These are phyloP conservation scores for Pogoniulus pusillus DNA, from an alignment of 2,797 vertebrate genomes.

Conservation along the genomic window DNA sequence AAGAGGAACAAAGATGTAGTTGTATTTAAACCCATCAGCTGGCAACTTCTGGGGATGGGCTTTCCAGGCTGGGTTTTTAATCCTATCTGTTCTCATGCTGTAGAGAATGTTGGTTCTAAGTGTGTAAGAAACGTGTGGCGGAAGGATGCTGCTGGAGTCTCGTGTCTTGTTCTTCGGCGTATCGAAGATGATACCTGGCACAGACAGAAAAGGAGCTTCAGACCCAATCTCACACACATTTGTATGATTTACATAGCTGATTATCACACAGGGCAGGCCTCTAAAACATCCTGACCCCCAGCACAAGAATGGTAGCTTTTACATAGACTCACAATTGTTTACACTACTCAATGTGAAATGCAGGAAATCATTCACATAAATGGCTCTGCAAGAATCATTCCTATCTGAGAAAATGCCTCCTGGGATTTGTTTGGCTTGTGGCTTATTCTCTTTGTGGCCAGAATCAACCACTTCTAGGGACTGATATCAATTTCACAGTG, in stretches of 20 bases:
- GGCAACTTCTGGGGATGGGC: conserved; percentile 75
- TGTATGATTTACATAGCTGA: not conserved
- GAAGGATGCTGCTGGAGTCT: not conserved
- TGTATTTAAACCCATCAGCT: conserved; percentile 73
- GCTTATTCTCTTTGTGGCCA: not conserved
- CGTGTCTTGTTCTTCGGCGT: not conserved
- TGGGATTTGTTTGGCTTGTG: not conserved
- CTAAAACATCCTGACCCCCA: not conserved
- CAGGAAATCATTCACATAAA: not conserved
- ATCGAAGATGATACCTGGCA: conserved; percentile 71
- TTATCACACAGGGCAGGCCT: not conserved
- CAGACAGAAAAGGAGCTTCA: not conserved
- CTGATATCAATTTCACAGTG: too few relatives aligned
- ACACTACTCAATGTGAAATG: not conserved
- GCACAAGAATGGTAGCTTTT: not conserved
- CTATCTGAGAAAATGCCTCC: not conserved
- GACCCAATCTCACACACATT: not conserved
- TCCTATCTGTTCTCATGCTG: conserved; percentile 74
- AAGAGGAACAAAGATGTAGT: conserved; percentile 75
- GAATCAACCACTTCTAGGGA: not conserved
- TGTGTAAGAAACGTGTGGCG: conserved; percentile 69
- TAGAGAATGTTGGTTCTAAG: conserved; percentile 73
- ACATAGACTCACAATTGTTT: not conserved
- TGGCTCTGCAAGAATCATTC: not conserved
- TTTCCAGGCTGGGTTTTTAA: conserved; percentile 74